Conservation (phyloP, 2,113 vertebrate species). For the Delphinus delphis region DNA sequence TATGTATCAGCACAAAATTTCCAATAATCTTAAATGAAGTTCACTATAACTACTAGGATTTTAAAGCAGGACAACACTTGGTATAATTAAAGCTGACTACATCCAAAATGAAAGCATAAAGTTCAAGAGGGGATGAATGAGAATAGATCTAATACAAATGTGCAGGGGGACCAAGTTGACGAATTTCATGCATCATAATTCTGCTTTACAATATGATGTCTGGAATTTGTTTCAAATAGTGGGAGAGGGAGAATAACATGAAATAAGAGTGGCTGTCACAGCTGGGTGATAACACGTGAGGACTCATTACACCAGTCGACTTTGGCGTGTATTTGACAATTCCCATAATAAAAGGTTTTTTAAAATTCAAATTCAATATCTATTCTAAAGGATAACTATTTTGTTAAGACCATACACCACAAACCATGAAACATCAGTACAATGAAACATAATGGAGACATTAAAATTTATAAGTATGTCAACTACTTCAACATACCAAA, state of each 20-base stretch:
- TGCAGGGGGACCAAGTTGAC: neutral
- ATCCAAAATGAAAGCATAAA: neutral
- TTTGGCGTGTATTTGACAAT: neutral
- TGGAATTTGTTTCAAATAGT: conserved; percentile 33
- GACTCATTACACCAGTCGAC: neutral
- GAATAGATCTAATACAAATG: neutral
- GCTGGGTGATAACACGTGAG: neutral
- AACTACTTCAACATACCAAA: conserved; percentile 29
- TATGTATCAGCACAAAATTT: neutral
- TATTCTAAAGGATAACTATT: conserved; percentile 16
- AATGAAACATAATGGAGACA: conserved; percentile 7
- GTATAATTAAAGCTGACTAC: conserved; percentile 27
- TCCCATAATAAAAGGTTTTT: neutral
- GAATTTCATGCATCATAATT: neutral
- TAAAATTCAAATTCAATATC: neutral
- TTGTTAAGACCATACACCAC: neutral
- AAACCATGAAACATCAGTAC: conserved; percentile 18
- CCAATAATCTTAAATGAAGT: conserved; percentile 30
- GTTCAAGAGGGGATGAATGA: neutral
- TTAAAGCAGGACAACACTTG: neutral
- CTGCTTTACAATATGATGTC: neutral
- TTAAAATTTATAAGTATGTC: neutral
- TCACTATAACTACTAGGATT: neutral
- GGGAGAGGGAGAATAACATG: neutral
- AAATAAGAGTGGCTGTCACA: neutral